Evolutionary conservation across 2,888 invertebrate genomes (phyloP).

Genomic region (Electrophaes corylata): DNA sequence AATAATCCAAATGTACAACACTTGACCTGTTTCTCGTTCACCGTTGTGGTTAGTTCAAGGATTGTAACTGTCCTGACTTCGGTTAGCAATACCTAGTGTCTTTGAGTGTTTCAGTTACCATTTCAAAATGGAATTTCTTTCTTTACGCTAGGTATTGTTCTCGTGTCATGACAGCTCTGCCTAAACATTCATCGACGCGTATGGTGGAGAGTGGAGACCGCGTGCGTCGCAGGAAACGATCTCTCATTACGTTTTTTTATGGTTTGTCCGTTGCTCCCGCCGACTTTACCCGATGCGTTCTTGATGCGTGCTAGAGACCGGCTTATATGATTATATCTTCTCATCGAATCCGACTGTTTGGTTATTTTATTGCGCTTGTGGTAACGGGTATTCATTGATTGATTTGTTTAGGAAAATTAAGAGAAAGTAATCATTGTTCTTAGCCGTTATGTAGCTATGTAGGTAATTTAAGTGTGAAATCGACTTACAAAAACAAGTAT

Average conservation of each 20-base stretch:
- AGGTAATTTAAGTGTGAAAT: too few relatives aligned
- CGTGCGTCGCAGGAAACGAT: conserved; percentile 76
- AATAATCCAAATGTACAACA: not conserved
- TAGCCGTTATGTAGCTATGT: too few relatives aligned
- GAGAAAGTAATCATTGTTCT: not conserved
- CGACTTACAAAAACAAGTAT: too few relatives aligned
- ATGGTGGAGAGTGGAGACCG: conserved; percentile 54
- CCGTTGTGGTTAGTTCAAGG: conserved; percentile 15
- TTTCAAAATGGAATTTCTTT: not conserved
- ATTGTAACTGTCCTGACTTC: conserved; percentile 7
- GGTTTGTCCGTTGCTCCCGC: conserved; percentile 77
- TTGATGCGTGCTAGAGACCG: conserved; percentile 48
- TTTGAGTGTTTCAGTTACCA: not conserved
- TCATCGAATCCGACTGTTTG: conserved; percentile 42
- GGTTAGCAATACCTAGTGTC: not conserved
- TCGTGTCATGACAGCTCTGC: conserved; percentile 15
- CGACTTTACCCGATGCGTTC: conserved; percentile 46
- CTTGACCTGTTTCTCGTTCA: not conserved
- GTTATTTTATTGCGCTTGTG: conserved; percentile 31
- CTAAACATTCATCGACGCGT: conserved; percentile 14
- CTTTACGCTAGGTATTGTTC: not conserved
- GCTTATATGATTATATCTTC: conserved; percentile 51
- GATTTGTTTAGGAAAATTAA: conserved; percentile 14
- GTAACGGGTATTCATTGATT: conserved; percentile 29
- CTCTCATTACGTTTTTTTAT: conserved; percentile 82